These are phyloP conservation scores for Mactromeris polynyma DNA, from an alignment of 2,888 invertebrate genomes.

Conservation along the genomic window DNA sequence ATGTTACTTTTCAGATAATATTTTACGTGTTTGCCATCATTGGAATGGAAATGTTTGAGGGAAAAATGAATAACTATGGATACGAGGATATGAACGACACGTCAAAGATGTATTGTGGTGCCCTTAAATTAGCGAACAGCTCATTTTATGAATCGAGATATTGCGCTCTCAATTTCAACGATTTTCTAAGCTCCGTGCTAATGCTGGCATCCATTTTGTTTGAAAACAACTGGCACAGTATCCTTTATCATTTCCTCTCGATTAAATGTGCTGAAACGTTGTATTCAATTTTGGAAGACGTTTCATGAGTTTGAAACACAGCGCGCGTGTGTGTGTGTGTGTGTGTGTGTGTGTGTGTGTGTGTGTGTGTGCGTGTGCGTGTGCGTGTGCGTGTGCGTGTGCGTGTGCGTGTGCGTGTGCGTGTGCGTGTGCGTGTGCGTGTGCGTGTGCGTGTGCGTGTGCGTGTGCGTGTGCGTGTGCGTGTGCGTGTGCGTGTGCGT, in stretches of 20 bases:
- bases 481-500: too few species aligned
- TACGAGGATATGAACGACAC: constrained; percentile 62
- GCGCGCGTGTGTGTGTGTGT: too few species aligned
- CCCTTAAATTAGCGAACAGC: constrained; percentile 82
- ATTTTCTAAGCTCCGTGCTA: constrained; percentile 86
- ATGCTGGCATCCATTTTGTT: constrained; percentile 88
- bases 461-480: too few species aligned
- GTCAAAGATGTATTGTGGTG: constrained; percentile 81
- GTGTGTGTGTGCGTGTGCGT: too few species aligned
- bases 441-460: too few species aligned
- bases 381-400: too few species aligned
- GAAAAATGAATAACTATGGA: constrained; percentile 79
- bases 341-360: too few species aligned
- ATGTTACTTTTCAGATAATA: constrained; percentile 83
- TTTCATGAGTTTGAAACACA: too few species aligned
- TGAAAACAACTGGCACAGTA: constrained; percentile 88
- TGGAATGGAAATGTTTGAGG: constrained; percentile 88
- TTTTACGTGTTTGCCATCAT: constrained; percentile 88
- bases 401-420: too few species aligned
- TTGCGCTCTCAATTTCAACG: constrained; percentile 88
- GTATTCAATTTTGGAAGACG: too few species aligned
- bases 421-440: too few species aligned
- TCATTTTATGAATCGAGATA: constrained; percentile 86
- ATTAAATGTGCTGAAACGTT: too few species aligned
- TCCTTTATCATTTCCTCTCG: constrained; percentile 76